Conservation (phyloP, 2,888 invertebrate genomes). For the Coronaproctus castanopsis region DNA sequence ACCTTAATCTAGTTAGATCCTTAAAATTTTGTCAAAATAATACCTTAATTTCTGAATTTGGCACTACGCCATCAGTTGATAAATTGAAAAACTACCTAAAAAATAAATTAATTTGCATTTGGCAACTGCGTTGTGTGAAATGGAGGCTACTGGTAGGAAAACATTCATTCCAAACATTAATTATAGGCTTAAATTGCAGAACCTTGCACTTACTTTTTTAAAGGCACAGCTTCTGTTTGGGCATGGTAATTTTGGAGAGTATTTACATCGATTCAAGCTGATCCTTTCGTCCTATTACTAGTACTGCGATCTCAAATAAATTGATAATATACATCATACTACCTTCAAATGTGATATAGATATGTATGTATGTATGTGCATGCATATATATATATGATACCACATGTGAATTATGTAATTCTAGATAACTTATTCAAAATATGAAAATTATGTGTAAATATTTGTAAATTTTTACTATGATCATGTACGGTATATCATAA, state of each 20-base stretch:
- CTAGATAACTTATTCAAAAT: no score
- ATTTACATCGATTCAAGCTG: background rate
- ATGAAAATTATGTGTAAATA: no score
- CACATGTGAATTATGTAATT: no score
- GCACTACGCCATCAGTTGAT: background rate
- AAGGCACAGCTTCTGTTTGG: background rate
- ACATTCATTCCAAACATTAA: background rate
- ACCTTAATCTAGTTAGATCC: background rate
- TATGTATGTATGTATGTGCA: no score
- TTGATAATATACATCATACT: background rate
- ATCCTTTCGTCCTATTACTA: background rate
- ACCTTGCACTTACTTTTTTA: background rate
- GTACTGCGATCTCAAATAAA: background rate
- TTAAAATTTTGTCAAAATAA: background rate
- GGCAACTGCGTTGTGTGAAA: background rate
- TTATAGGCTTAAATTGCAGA: background rate
- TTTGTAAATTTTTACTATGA: no score
- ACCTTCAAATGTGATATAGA: background rate
- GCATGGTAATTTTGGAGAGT: background rate
- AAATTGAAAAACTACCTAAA: background rate
- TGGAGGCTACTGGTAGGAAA: background rate
- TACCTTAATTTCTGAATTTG: background rate
- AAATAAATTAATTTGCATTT: background rate
- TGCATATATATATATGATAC: no score
- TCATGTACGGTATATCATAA: no score